These are phyloP conservation scores for Epinotia demarniana DNA, from an alignment of 2,888 invertebrate species.

Conservation along the genomic window DNA sequence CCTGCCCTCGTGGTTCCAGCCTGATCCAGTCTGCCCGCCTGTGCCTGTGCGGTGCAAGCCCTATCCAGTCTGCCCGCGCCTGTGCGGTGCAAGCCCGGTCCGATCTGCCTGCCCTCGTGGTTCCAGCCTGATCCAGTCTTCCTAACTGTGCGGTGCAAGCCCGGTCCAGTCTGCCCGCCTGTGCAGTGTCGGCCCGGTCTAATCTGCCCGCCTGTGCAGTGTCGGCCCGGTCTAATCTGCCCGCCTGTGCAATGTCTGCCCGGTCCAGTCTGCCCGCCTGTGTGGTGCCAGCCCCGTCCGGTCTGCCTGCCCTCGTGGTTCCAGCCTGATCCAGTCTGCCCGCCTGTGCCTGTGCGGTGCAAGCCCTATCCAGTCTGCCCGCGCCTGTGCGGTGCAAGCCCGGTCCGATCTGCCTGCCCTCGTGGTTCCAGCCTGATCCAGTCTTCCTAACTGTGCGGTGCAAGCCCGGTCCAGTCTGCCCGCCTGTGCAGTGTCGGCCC, in stretches of 20 bases:
- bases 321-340: background rate
- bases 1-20: background rate
- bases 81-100: background rate
- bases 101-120: background rate
- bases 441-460: background rate
- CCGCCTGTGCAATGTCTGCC: background rate
- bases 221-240: background rate
- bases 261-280: constrained; percentile 3
- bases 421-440: background rate
- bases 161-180: background rate
- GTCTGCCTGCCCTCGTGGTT: background rate
- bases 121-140: background rate
- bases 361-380: background rate
- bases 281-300: background rate
- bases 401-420: background rate
- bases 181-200: background rate
- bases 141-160: background rate
- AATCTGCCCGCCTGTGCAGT: background rate
- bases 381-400: background rate
- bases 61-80: background rate
- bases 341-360: background rate
- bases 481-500: background rate
- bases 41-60: no score
- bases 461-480: background rate
- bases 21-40: background rate